Base-by-base conservation (phyloP, 2,797 vertebrate genomes). In the Chrosomus eos region DNA sequence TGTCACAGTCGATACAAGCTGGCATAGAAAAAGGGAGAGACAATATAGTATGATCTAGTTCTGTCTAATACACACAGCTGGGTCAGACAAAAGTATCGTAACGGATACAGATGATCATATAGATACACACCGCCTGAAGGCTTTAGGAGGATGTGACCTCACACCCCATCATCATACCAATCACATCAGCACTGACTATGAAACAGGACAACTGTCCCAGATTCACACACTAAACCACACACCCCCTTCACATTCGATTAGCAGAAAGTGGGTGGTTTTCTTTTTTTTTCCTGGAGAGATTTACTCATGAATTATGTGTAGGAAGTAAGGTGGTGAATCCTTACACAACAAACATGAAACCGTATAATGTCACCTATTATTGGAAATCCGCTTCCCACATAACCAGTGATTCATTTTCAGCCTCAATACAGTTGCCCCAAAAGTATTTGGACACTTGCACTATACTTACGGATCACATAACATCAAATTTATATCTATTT, bases 201-300 rank as follows among this genome's bases (percentile, higher is more conserved):
- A 72, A 43, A 83, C 81, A 81, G 84, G 81, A 86, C 80, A 86
- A 40, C 18, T 81, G 86, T 26, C 89, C 86, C 72, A 88, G 45
- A 86, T 90, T 83, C 16, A 55, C 55, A 45, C 33, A 73, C 19
- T 48, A 71, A 62, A 19, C 36, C 21, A 55, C 40, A 43, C 75
- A 48, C 48, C 70, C 45, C 14, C 38, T 45, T 68, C 66, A 76
- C 16, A 62, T 66, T 72, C 19, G 13, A 38, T 48, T 55, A 53
- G 33, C 26, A 80, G 33, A 72, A 77, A 43, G 45, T 55, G 31
- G 33, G 62, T 55, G 18, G 58, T 66, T 31, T 58, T 18, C 26
- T 62, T 45, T 43, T 66, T 31, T 60, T 19, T 71, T 73, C 60
- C 73, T 68, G 18, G 33, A 58, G 67, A 13, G 31, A 64, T 38